These are phyloP conservation scores for Psephotus haematonotus DNA, from an alignment of 2,113 vertebrate species.

Conservation along the genomic window DNA sequence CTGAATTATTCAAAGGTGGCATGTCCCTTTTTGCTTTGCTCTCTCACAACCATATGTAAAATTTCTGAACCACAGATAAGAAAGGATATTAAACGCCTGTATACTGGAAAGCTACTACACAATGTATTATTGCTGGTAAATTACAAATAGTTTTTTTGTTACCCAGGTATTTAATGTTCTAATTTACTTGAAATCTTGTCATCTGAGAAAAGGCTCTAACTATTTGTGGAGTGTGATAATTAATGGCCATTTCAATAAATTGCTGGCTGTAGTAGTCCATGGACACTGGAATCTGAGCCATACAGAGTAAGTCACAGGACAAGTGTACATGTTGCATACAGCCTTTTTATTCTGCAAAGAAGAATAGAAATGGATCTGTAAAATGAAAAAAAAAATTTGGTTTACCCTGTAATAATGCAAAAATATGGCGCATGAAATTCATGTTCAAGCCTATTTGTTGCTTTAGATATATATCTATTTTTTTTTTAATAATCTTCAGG, in stretches of 20 bases:
- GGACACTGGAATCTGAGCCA: not conserved
- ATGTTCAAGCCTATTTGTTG: not conserved
- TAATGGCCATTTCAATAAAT: not conserved
- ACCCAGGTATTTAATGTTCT: not conserved
- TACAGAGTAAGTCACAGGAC: not conserved
- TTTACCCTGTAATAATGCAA: not conserved
- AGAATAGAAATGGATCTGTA: constrained; percentile 13
- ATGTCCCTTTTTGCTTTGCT: not conserved
- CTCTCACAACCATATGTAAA: not conserved
- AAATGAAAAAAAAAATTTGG: not conserved
- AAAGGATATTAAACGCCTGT: not conserved
- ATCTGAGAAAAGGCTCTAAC: not conserved
- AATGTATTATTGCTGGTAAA: not conserved
- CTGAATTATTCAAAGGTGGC: not conserved
- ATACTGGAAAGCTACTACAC: not conserved
- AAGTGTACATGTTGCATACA: not conserved
- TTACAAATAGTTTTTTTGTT: not conserved
- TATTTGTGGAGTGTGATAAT: not conserved
- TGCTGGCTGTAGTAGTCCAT: not conserved
- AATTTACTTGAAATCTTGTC: not conserved
- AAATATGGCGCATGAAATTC: not conserved
- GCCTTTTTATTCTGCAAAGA: not conserved
- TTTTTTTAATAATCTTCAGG: not conserved
- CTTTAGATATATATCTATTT: not conserved
- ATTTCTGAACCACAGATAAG: not conserved